phyloP scores from a whole-genome alignment of 2,888 invertebrate genomes.

The Dusona sp. region DNA sequence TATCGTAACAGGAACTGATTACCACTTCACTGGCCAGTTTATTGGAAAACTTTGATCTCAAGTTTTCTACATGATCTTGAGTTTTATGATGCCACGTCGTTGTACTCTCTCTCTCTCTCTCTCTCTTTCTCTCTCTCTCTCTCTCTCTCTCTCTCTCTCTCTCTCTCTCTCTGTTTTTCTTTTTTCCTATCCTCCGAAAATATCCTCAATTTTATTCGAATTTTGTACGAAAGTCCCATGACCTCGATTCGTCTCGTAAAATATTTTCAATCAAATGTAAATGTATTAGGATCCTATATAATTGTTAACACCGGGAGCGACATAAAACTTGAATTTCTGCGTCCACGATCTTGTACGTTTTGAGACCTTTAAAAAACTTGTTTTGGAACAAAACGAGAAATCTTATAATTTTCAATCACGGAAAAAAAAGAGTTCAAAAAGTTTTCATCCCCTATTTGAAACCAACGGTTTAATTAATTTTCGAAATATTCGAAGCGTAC shows the following conservation, averaged over 20 bases:
- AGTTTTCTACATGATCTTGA: conserved; percentile 28
- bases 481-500: neutral
- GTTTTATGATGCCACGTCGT: conserved; percentile 9
- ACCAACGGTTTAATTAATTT: neutral
- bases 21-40: conserved; percentile 25
- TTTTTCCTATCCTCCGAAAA: neutral
- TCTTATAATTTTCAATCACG: neutral
- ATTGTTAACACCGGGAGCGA: neutral
- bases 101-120: neutral
- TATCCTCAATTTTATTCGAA: neutral
- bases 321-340: neutral
- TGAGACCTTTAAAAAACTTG: neutral
- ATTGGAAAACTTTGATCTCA: conserved; percentile 25
- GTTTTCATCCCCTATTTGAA: neutral
- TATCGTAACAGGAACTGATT: conserved; percentile 19
- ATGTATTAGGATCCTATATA: neutral
- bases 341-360: neutral
- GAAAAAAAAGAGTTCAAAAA: neutral
- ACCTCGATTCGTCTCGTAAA: neutral
- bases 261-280: neutral
- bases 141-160: neutral
- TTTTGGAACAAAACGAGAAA: neutral
- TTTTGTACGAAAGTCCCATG: neutral
- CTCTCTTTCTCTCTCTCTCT: neutral
- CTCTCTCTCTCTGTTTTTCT: neutral